Evolutionary conservation across 1,140 invertebrate genomes (phyloP).

Genomic region (Reticulitermes speratus): DNA sequence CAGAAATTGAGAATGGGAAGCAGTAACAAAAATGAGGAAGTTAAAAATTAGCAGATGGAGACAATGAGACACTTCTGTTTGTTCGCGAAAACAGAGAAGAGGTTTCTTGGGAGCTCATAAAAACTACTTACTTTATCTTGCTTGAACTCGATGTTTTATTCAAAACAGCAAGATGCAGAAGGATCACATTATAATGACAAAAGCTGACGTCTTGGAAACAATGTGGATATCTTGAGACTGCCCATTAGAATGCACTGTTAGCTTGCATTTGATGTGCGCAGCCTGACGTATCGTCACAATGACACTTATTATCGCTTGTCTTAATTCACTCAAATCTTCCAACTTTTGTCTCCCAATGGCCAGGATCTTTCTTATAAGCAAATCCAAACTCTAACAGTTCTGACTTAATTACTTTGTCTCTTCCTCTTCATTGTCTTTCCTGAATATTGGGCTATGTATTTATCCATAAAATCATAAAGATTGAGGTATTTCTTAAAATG

Average conservation of each 20-base stretch:
- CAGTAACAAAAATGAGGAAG: no score
- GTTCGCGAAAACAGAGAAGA: no score
- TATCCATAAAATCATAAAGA: background rate
- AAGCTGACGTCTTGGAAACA: background rate
- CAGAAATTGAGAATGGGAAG: no score
- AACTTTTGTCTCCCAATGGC: background rate
- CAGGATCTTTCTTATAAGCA: background rate
- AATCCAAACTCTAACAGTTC: background rate
- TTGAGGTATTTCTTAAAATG: no score
- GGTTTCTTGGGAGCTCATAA: no score
- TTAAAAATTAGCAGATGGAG: no score
- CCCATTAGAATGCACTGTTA: background rate
- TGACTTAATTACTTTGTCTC: background rate
- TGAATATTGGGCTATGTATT: background rate
- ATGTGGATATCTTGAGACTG: background rate
- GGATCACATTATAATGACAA: background rate
- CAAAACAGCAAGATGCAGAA: background rate
- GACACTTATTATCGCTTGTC: background rate
- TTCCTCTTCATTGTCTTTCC: background rate
- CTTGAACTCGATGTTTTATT: no score
- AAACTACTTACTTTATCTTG: no score
- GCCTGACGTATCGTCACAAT: background rate
- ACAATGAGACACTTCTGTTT: no score
- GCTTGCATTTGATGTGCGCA: background rate
- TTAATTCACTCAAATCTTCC: background rate